A percentile compares a stretch with the other conserved stretches of the same genome.
These are phyloP conservation scores for Drosophila cracens DNA, from an alignment of 2,888 invertebrate genomes.

Conservation along the genomic window DNA sequence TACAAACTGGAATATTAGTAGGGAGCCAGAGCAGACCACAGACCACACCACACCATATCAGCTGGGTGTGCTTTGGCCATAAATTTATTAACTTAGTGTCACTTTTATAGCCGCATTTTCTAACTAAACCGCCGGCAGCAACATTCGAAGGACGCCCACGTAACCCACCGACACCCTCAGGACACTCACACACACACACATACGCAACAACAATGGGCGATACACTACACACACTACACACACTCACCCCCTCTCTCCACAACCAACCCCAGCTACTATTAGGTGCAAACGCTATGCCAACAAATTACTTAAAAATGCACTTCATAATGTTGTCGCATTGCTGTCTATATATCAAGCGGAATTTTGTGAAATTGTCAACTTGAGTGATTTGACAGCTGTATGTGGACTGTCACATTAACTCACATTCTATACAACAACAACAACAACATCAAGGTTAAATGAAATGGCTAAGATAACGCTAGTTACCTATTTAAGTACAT, in stretches of 20 bases:
- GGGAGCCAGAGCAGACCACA: slow-evolving; percentile 32
- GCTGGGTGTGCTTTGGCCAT: slow-evolving; percentile 75
- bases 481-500: neutral
- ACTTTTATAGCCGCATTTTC: slow-evolving; percentile 71
- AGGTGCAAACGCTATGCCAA: slow-evolving; percentile 16
- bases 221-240: neutral
- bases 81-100: slow-evolving; percentile 80
- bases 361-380: slow-evolving; percentile 21
- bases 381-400: slow-evolving; percentile 17
- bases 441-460: neutral
- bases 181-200: neutral
- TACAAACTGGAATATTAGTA: slow-evolving; percentile 50
- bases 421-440: neutral
- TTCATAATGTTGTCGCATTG: slow-evolving; percentile 37
- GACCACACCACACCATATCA: slow-evolving; percentile 37
- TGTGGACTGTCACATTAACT: neutral
- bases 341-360: slow-evolving; percentile 32
- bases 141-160: slow-evolving; percentile 30
- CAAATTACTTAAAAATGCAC: slow-evolving; percentile 50
- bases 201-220: slow-evolving; percentile 26
- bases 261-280: neutral
- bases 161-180: slow-evolving; percentile 1
- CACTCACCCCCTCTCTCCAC: too few relatives aligned
- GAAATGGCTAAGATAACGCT: neutral
- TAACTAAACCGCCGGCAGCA: slow-evolving; percentile 44